These are phyloP conservation scores for Pipra filicauda DNA, from an alignment of 2,113 vertebrate genomes.

Conservation along the genomic window DNA sequence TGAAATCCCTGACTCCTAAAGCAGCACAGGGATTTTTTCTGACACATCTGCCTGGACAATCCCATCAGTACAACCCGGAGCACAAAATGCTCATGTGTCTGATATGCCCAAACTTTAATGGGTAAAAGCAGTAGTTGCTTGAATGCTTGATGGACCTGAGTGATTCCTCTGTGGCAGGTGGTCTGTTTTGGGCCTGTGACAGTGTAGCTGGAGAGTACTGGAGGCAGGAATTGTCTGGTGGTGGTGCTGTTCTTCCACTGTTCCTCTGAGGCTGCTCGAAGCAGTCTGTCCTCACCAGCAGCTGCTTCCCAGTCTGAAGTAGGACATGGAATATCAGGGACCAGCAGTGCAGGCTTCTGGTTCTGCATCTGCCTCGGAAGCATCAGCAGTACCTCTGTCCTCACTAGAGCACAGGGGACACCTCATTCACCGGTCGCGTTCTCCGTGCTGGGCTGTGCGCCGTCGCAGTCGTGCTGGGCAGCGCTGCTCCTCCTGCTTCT, in stretches of 20 bases:
- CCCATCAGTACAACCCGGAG: too few species aligned
- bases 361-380: not conserved
- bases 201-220: not conserved
- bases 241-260: not conserved
- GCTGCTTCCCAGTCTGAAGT: not conserved
- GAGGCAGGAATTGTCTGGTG: not conserved
- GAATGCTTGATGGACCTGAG: not conserved
- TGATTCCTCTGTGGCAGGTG: not conserved
- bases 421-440: rapidly evolving
- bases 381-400: not conserved
- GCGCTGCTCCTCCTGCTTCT: not conserved
- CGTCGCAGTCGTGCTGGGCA: rapidly evolving
- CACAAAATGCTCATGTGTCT: rapidly evolving
- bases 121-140: not conserved
- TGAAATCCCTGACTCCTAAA: not conserved
- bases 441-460: rapidly evolving
- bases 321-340: not conserved
- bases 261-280: not conserved
- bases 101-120: not conserved
- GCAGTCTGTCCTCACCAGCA: not conserved
- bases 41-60: not conserved
- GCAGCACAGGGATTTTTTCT: not conserved
- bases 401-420: rapidly evolving
- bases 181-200: not conserved
- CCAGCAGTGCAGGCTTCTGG: not conserved